Evolutionary conservation across 2,888 invertebrate genomes (phyloP).

Genomic region (Agrenia bidenticulata): DNA sequence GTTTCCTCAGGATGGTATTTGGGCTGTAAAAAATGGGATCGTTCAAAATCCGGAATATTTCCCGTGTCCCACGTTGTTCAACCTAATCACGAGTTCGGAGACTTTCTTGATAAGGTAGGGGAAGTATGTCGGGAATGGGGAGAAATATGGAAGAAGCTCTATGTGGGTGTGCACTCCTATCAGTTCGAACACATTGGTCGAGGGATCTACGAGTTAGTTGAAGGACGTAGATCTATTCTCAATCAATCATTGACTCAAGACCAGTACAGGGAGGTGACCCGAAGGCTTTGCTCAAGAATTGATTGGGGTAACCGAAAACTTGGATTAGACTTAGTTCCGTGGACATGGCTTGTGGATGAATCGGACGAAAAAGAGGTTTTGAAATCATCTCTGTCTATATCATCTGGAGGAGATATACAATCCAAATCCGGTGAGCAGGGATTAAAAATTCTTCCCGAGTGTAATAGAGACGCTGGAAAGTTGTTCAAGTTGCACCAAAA

Average conservation of each 20-base stretch:
- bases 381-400: background rate
- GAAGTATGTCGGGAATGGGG: slow-evolving; percentile 92
- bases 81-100: slow-evolving; percentile 30
- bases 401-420: background rate
- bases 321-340: slow-evolving; percentile 86
- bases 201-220: slow-evolving; percentile 85
- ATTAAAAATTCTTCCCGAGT: slow-evolving; percentile 8
- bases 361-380: slow-evolving; percentile 18
- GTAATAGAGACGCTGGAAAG: slow-evolving; percentile 29
- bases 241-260: slow-evolving; percentile 88
- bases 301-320: slow-evolving; percentile 96
- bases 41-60: slow-evolving; percentile 31
- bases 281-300: slow-evolving; percentile 84
- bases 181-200: slow-evolving; percentile 65
- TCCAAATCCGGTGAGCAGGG: background rate
- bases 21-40: slow-evolving; percentile 26
- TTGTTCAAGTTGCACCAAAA: slow-evolving; percentile 42
- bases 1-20: slow-evolving; percentile 30
- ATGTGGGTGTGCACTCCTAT: slow-evolving; percentile 66
- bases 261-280: slow-evolving; percentile 80
- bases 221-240: slow-evolving; percentile 79
- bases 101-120: slow-evolving; percentile 66
- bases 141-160: slow-evolving; percentile 85
- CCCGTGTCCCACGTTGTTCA: slow-evolving; percentile 30
- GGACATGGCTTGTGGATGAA: slow-evolving; percentile 58